Evolutionary conservation across 2,113 vertebrate genomes (phyloP), one percentile per base, ranked within the genome.

Genomic region (Dinomys branickii): DNA sequence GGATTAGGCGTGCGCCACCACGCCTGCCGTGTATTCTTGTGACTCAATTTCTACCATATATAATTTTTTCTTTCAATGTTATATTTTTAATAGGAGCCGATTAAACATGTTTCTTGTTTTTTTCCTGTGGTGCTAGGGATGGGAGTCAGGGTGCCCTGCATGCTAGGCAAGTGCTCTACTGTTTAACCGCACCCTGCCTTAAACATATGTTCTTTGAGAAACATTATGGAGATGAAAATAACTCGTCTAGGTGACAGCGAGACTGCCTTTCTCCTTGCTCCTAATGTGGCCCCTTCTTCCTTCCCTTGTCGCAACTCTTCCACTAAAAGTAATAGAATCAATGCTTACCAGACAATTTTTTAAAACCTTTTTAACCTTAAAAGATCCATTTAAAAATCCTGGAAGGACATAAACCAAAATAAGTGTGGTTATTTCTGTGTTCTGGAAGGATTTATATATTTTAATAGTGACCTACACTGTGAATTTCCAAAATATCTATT

Each of bases 341-440:
- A 3, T 65, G 73, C 67, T 92, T 3, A 26, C 19, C 52, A 78
- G 35, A 54, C 16, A 65, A 90, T 65, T 89, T 56, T 82, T 73
- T 69, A 56, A 38, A 86, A 69, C 17, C 65, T 52, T 88, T 90
- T 93, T 52, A 41, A 71, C 78, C 58, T 88, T 91, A 86, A 94
- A 69, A 10, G 14, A 77, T 67, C 38, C 52, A 77, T 69, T 59
- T 59, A 96, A 87, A 92, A 67, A 33, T 85, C 56, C 71, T 59
- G 6, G 17, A 58, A 47, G 1, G 14, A 54, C 93, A 65, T 73
- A 88, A 85, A 78, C 38, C 33, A 56, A 78, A 92, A 58, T 33
- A 35, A 84, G 6, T 35, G 28, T 73, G 12, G 6, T 75, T 91
- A 54, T 85, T 92, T 83, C 12, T 92, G 38, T 73, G 8, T 73